These are phyloP conservation scores for Cottus gobio DNA, from an alignment of 2,113 vertebrate species.

Conservation along the genomic window DNA sequence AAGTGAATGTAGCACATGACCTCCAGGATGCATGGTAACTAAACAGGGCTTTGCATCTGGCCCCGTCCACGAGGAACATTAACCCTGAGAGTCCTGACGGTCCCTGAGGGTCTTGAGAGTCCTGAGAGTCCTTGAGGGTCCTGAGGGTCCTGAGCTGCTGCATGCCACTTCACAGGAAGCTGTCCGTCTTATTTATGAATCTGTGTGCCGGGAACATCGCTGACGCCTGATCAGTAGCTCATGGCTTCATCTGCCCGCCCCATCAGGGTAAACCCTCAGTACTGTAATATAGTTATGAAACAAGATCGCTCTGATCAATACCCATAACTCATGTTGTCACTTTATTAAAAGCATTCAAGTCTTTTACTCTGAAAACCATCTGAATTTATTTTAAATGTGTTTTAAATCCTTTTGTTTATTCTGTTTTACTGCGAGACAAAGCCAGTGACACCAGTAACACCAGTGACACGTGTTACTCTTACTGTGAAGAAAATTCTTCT, in stretches of 20 bases:
- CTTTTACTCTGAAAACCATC: not conserved
- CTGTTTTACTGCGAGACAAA: not conserved
- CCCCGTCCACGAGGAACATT: not conserved
- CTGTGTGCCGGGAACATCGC: not conserved
- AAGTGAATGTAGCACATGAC: constrained; percentile 48
- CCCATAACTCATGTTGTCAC: too few relatives aligned
- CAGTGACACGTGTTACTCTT: too few relatives aligned
- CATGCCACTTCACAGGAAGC: not conserved
- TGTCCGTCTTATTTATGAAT: not conserved
- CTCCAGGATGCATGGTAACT: constrained; percentile 36
- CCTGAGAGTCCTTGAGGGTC: too few relatives aligned
- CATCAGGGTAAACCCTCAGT: too few relatives aligned
- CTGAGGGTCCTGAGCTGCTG: too few relatives aligned
- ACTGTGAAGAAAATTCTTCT: too few relatives aligned
- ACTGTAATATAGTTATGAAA: not conserved
- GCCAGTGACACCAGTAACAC: too few relatives aligned
- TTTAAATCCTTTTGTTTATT: not conserved
- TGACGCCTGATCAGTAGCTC: not conserved
- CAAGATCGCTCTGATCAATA: too few relatives aligned
- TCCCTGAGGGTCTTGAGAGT: too few relatives aligned
- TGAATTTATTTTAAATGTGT: not conserved
- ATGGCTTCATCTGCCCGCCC: too few relatives aligned
- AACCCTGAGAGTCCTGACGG: too few relatives aligned
- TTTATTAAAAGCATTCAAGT: not conserved
- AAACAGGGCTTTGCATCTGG: not conserved